Percentiles rank a stretch among this genome's conserved stretches.
Evolutionary conservation across 2,113 vertebrate genomes (phyloP).

Genomic region (Pithys albifrons): DNA sequence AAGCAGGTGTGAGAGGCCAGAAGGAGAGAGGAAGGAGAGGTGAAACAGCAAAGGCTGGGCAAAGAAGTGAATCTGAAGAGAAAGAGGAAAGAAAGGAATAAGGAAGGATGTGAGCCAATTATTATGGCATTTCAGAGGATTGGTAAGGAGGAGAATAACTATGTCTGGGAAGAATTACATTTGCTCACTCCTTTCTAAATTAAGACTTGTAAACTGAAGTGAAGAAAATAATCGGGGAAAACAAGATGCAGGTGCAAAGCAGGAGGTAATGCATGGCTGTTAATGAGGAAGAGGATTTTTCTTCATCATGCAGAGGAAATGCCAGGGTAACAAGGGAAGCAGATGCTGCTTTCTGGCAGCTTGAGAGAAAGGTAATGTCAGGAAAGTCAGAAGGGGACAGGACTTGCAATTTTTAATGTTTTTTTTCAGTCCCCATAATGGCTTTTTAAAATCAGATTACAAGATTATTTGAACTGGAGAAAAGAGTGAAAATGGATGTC

Average conservation of each 20-base stretch:
- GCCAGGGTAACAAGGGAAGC: slow-evolving; percentile 16
- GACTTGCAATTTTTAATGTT: neutral
- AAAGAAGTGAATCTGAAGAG: neutral
- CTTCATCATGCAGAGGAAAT: neutral
- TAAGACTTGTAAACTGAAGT: slow-evolving; percentile 14
- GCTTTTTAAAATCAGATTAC: slow-evolving; percentile 30
- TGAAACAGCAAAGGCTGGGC: neutral
- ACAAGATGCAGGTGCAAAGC: slow-evolving; percentile 41
- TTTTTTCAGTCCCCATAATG: neutral
- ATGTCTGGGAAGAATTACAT: neutral
- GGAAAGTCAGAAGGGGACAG: slow-evolving; percentile 20
- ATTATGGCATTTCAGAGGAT: neutral
- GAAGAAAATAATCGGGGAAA: neutral
- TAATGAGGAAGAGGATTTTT: slow-evolving; percentile 60
- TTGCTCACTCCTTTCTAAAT: slow-evolving; percentile 4
- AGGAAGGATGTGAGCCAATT: neutral
- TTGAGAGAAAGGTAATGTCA: slow-evolving; percentile 32
- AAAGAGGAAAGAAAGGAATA: neutral
- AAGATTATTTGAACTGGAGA: neutral
- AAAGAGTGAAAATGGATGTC: slow-evolving; percentile 9
- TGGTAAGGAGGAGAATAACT: neutral
- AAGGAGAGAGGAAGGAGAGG: neutral
- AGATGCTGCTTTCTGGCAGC: slow-evolving; percentile 59
- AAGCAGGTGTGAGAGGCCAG: neutral
- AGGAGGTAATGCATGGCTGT: neutral